Evolutionary conservation across 2,888 invertebrate genomes (phyloP), one percentile per base, ranked within the genome.

Genomic region (Orthosia cruda): DNA sequence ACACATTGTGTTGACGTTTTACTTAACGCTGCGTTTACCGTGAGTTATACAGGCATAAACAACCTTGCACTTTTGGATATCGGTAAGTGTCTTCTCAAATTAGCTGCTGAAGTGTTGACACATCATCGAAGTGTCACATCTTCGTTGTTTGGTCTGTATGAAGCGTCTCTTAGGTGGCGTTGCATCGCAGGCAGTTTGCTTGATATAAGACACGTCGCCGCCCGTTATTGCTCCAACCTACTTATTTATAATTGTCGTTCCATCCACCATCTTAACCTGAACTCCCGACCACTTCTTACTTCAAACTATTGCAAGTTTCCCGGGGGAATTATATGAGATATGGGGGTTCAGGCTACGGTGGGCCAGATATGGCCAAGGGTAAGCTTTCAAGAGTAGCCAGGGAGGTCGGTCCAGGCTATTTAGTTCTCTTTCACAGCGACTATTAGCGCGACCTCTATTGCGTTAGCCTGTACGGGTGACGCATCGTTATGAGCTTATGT

Each of bases 221-320:
- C 85, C 93, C 94, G 95, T 95, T 96, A 95, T 95, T 94, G 95
- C 95, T 93, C 86, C 95, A 96, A 95, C 96, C 95, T 95, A 96
- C 96, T 96, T 96, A 94, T 92, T 96, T 95, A 95, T 96, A 96
- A 96, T 96, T 96, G 96, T 96, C 95, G 91, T 92, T 90, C 90
- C 90, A 91, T 88, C 88, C 88, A 84, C 95, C 94, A 92, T 85
- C 84, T 62, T 80, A 88, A 71, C 64, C 74, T 87, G 94, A 90
- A 77, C 94, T 88, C 72, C 88, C 76, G 59, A 80, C 71, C 88
- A 87, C 79, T 87, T 71, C 85, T 69, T 65, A 52, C 58, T 74
- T 79, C 76, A 63, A 70, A 79, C 77, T 78, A 84, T 73, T 72
- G 71, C 73, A 74, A 65, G 49, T 71, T 50, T 57, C 67, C 52